phyloP scores from a whole-genome alignment of 2,113 vertebrate species.

The Pollimyrus isidori region DNA sequence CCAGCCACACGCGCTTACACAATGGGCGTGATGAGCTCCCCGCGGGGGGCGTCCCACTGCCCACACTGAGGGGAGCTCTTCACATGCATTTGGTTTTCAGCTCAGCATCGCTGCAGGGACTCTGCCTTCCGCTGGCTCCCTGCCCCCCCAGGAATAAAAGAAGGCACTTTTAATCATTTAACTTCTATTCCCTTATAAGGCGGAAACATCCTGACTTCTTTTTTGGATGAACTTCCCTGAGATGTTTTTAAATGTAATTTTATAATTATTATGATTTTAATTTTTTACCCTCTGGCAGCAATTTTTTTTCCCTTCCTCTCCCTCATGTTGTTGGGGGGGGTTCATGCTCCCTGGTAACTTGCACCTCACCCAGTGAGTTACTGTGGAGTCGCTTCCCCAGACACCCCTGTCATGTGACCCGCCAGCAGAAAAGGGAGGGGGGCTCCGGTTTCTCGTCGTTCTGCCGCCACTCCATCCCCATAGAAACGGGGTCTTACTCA shows the following conservation, averaged over 20 bases:
- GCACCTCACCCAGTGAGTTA: slow-evolving; percentile 40
- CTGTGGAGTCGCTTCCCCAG: slow-evolving; percentile 31
- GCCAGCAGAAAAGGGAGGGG: slow-evolving; percentile 22
- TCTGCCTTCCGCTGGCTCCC: neutral
- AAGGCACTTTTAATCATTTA: neutral
- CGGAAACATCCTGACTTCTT: neutral
- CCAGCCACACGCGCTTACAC: neutral
- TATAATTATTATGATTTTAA: neutral
- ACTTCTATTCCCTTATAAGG: neutral
- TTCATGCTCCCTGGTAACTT: neutral
- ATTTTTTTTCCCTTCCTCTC: neutral
- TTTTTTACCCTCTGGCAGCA: neutral
- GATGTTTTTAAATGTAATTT: neutral
- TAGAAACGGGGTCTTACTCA: slow-evolving; percentile 59
- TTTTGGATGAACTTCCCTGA: neutral
- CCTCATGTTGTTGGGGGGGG: neutral
- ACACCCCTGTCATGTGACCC: slow-evolving; percentile 50
- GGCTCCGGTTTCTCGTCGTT: slow-evolving; percentile 58
- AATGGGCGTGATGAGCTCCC: slow-evolving; percentile 13
- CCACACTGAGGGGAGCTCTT: slow-evolving; percentile 4
- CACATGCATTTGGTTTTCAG: neutral
- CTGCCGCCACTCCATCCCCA: slow-evolving; percentile 46
- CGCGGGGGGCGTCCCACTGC: neutral
- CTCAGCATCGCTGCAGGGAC: neutral
- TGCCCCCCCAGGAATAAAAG: neutral